These are phyloP conservation scores for Papilio xuthus DNA, from an alignment of 1,140 invertebrate species.

Conservation along the genomic window DNA sequence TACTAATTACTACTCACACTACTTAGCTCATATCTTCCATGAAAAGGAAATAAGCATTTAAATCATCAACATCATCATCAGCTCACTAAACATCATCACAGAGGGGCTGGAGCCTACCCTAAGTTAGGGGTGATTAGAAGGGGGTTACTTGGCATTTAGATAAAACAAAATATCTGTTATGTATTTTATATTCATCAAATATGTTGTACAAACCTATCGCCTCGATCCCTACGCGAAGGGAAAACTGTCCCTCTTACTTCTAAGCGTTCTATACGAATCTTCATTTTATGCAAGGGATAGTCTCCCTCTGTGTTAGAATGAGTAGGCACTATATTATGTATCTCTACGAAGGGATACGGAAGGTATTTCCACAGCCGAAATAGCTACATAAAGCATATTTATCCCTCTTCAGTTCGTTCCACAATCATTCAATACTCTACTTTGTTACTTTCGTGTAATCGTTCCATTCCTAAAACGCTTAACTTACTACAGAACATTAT, in stretches of 20 bases:
- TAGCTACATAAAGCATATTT: not conserved
- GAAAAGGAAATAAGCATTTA: no score
- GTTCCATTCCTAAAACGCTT: no score
- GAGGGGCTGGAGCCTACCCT: no score
- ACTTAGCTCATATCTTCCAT: no score
- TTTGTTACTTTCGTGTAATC: no score
- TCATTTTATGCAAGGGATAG: conserved; percentile 9
- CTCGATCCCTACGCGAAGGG: not conserved
- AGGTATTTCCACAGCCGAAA: not conserved
- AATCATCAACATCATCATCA: no score
- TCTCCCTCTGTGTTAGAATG: not conserved
- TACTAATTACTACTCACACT: not conserved
- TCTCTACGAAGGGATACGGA: not conserved
- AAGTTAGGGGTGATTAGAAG: no score
- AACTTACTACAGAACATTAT: no score
- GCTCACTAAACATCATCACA: no score
- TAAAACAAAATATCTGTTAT: not conserved
- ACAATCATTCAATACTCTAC: no score
- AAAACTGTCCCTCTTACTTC: not conserved
- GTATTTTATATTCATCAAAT: not conserved
- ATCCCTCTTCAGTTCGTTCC: not conserved
- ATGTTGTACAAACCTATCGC: not conserved
- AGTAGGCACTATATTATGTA: not conserved
- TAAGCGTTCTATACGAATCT: not conserved
- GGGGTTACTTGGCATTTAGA: no score